Percentiles rank a stretch among this genome's conserved stretches.
phyloP scores from a whole-genome alignment of 2,888 invertebrate genomes.

The Polyommatus iphigenia region DNA sequence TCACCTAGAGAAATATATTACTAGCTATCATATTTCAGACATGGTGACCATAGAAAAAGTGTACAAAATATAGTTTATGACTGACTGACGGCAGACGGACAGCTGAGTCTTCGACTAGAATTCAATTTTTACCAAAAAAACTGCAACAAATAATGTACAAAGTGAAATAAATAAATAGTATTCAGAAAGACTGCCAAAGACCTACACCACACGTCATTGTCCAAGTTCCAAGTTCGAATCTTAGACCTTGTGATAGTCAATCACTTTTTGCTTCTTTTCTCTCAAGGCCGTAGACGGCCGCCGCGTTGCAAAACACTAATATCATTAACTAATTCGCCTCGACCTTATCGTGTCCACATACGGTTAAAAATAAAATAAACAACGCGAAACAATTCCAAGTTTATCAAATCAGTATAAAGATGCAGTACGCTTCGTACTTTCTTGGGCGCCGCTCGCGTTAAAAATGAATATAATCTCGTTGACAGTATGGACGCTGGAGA shows the following conservation, averaged over 20 bases:
- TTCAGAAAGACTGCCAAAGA: background rate
- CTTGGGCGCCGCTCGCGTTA: conserved; percentile 34
- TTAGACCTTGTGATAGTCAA: background rate
- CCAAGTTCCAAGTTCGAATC: background rate
- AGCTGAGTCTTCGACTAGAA: no score
- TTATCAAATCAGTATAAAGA: conserved; percentile 28
- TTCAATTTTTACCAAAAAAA: no score
- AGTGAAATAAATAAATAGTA: no score
- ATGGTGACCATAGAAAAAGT: no score
- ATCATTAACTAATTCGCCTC: background rate
- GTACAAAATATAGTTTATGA: background rate
- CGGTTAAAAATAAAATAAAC: conserved; percentile 15
- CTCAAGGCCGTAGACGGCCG: background rate
- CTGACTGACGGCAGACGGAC: background rate
- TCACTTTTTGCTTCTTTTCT: background rate
- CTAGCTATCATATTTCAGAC: no score
- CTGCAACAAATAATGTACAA: no score
- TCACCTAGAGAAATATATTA: no score
- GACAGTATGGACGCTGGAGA: conserved; percentile 67
- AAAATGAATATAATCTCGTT: conserved; percentile 64
- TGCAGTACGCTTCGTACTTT: conserved; percentile 26
- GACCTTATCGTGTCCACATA: conserved; percentile 20
- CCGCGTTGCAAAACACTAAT: background rate
- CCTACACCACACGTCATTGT: background rate
- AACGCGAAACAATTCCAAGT: conserved; percentile 6